Base-by-base conservation (phyloP, 2,888 invertebrate genomes). In the Chrysolina haemoptera region DNA sequence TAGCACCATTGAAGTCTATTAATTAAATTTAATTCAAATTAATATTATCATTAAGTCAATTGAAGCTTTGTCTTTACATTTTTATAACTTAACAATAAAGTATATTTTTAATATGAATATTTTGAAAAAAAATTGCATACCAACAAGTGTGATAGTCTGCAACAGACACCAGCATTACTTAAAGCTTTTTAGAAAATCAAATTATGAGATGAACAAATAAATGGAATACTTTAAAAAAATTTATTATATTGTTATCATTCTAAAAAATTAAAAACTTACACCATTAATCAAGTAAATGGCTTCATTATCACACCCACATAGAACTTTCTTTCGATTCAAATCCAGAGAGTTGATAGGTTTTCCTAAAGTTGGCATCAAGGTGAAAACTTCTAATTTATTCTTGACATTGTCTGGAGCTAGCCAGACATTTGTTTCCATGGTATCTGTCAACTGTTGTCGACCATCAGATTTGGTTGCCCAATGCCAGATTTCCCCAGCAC, bases 291-390 rank as follows among this genome's bases (percentile, higher is more conserved):
- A 89, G 88, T 96, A 96, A 80, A 97, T 89, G 35, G 97, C 96
- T 89, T 97, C 97, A 86, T 95, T 95, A 84, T 97, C 97, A 79
- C 95, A 93, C 1, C 96, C 96, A 87, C 95, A 96, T 41, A 97
- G 87, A 64, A 97, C 89, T 78, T 92, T 93, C 62, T 92, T 91
- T 80, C 91, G 92, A 81, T 93, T 92, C 70, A 96, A 91, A 88
- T 97, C 95, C 65, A 97, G 89, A 27, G 93, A 92, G 86, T 97
- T 98, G 53, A 97, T 91, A 0, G 97, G 90, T 84, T 95, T 93
- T 76, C 94, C 93, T 79, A 96, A 89, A 16, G 91, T 90, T 0
- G 93, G 91, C 89, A 96, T 93, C 3, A 97, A 86, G 0, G 94
- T 92, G 64, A 92, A 93, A 0, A 95, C 93, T 83, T 93, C 92